Percentiles rank a stretch among this genome's conserved stretches.
Conservation (phyloP, 2,888 invertebrate species). For the Daptonema setosum region DNA sequence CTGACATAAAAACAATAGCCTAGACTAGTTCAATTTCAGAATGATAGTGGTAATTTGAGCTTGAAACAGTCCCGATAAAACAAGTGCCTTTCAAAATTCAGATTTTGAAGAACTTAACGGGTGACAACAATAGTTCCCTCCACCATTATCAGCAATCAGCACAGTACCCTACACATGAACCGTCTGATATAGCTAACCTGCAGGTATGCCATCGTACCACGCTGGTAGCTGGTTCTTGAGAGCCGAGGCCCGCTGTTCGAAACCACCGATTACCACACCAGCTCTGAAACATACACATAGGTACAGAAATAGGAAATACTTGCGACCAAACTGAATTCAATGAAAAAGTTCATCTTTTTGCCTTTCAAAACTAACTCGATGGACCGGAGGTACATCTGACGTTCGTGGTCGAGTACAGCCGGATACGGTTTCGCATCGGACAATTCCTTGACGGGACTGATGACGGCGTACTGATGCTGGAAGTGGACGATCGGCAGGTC, state of each 20-base stretch:
- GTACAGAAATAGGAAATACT: not conserved
- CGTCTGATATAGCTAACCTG: too few species aligned
- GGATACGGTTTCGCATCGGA: conserved; percentile 24
- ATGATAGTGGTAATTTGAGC: too few species aligned
- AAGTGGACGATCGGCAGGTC: conserved; percentile 31
- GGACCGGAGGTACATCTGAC: conserved; percentile 31
- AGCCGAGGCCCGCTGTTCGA: conserved; percentile 24
- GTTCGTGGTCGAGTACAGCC: conserved; percentile 32
- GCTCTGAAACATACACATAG: conserved; percentile 7
- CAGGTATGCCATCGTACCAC: conserved; percentile 30
- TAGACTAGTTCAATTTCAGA: too few species aligned
- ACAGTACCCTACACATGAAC: too few species aligned
- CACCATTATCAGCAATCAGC: too few species aligned
- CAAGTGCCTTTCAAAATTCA: too few species aligned
- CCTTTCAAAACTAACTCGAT: conserved; percentile 15
- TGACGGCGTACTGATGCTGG: conserved; percentile 33
- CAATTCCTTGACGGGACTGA: conserved; percentile 25
- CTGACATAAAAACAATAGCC: too few species aligned
- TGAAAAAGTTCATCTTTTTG: too few species aligned
- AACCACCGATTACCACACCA: conserved; percentile 31
- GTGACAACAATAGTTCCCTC: too few species aligned
- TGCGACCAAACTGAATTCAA: not conserved
- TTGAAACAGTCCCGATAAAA: too few species aligned
- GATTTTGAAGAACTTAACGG: too few species aligned
- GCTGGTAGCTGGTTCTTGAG: conserved; percentile 24